Base-by-base conservation (phyloP, 2,113 vertebrate species). In the Hirundichthys speculiger region DNA sequence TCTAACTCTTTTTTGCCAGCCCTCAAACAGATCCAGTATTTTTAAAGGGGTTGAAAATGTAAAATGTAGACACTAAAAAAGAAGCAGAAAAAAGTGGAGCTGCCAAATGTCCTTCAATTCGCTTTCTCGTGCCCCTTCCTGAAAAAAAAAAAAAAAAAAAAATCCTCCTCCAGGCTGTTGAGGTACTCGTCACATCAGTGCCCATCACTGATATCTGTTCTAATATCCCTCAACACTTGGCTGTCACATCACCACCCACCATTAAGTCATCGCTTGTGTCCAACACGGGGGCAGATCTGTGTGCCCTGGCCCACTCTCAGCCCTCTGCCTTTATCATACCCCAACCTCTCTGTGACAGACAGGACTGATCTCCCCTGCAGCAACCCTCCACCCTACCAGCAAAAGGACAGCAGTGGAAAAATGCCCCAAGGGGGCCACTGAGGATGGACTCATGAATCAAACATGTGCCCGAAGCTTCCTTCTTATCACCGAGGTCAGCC, bases 361-460 rank as follows among this genome's bases (percentile, higher is more conserved):
- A 88, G 88, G 76, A 77, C 86, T 89, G 89, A 89, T 85, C 81
- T 79, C 77, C 84, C 88, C 80, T 70, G 73, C 81, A 86, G 85
- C 83, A 81, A 69, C 76, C 78, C 77, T 88, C 78, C 80, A 83
- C 78, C 76, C 75, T 74, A 80, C 84, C 82, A 83, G 86, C 86
- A 90, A 90, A 91, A 91, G 87, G 86, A 92, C 88, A 88, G 88
- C 79, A 75, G 75, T 87, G 84, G 86, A 88, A 90, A 86, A 91
- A 89, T 80, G 83, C 72, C 89, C 88, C 79, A 68, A 79, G 86
- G 61, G 88, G 85, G 56, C 85, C 80, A 80, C 75, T 83, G 83
- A 88, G 88, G 86, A 89, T 82, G 82, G 87, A 86, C 89, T 91
- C 90, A 92, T 92, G 91, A 92, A 91, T 92, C 91, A 92, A 92